Evolutionary conservation across 2,113 vertebrate genomes (phyloP).

Genomic region (Eptatretus burgeri): DNA sequence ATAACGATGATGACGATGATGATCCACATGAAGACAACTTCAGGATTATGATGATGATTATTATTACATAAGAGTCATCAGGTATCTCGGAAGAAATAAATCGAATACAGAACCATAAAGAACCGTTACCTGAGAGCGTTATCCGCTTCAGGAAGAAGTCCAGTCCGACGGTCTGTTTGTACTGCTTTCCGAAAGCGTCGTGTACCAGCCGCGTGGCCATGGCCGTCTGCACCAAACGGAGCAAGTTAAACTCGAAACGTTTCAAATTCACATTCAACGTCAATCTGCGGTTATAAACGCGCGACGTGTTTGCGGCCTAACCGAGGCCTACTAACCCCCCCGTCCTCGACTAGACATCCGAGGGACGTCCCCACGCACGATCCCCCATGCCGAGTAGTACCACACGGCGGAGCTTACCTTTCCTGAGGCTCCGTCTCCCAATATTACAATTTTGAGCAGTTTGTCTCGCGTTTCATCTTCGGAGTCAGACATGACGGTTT

Average conservation of each 20-base stretch:
- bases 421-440: conserved; percentile 79
- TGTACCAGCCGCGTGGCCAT: conserved; percentile 76
- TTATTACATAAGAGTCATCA: not conserved
- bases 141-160: conserved; percentile 99
- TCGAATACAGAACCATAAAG: conserved; percentile 10
- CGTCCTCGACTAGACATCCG: too few relatives aligned
- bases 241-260: too few relatives aligned
- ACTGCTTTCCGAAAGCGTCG: conserved; percentile 96
- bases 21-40: too few relatives aligned
- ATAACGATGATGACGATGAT: too few relatives aligned
- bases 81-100: conserved; percentile 1
- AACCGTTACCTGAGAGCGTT: conserved; percentile 66
- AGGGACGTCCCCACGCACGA: not conserved
- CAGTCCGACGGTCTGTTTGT: conserved; percentile 93
- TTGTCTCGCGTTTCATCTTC: conserved; percentile 50
- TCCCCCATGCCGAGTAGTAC: not conserved
- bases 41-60: too few relatives aligned
- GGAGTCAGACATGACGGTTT: conserved; percentile 58
- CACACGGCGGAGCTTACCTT: conserved; percentile 47
- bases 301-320: too few relatives aligned
- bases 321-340: too few relatives aligned
- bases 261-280: too few relatives aligned
- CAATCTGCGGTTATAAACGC: too few relatives aligned
- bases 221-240: conserved; percentile 36
- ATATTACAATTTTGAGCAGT: conserved; percentile 65